phyloP scores from a whole-genome alignment of 2,797 vertebrate species.

The Hybognathus amarus region DNA sequence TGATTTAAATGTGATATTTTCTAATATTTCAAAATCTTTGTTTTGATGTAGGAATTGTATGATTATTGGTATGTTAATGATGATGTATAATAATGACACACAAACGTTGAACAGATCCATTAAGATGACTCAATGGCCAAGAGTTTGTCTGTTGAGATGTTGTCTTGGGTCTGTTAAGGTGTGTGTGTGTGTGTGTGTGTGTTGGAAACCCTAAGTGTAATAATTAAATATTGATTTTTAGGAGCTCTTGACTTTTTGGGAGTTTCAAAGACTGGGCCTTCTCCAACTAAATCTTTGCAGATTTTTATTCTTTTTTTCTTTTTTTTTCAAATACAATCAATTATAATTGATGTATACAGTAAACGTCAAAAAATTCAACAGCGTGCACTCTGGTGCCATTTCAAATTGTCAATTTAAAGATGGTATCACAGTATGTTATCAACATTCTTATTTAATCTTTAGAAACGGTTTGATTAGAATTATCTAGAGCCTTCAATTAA shows the following conservation, averaged over 20 bases:
- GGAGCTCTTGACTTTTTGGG: slow-evolving; percentile 52
- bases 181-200: neutral
- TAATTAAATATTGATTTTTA: slow-evolving; percentile 61
- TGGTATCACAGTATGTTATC: neutral
- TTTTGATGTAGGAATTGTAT: neutral
- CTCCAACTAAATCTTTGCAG: neutral
- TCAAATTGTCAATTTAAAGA: neutral
- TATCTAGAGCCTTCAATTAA: neutral
- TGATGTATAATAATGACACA: neutral
- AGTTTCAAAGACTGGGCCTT: neutral
- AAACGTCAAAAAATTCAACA: neutral
- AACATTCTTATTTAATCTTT: neutral
- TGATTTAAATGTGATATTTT: neutral
- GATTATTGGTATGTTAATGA: too few relatives aligned
- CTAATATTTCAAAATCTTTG: neutral
- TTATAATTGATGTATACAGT: neutral
- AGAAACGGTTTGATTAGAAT: neutral
- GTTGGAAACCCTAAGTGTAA: slow-evolving; percentile 37
- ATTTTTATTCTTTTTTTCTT: neutral
- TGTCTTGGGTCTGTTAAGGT: neutral
- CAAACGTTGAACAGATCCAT: neutral
- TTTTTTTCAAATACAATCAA: neutral
- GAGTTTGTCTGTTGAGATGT: neutral
- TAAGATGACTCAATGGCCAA: neutral
- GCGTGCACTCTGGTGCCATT: neutral